Conservation (phyloP, 2,888 invertebrate species). For the Lycaena phlaeas region DNA sequence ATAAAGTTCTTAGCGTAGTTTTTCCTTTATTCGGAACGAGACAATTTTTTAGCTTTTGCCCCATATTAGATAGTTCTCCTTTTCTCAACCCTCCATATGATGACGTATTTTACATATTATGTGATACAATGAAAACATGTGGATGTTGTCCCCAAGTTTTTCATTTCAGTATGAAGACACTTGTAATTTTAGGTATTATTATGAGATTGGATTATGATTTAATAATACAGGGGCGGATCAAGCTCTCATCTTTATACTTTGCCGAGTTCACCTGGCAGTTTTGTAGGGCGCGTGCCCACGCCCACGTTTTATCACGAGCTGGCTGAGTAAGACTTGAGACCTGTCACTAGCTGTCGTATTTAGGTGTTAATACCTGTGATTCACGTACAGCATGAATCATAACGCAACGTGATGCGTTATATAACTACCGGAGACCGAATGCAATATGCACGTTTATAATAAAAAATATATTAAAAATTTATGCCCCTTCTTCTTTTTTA, state of each 20-base stretch:
- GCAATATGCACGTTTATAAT: neutral
- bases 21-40: too few relatives aligned
- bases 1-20: too few relatives aligned
- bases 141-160: too few relatives aligned
- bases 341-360: constrained; percentile 37
- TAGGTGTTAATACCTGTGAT: constrained; percentile 16
- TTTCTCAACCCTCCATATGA: too few relatives aligned
- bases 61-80: too few relatives aligned
- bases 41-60: too few relatives aligned
- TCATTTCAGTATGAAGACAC: too few relatives aligned
- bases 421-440: neutral
- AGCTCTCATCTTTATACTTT: constrained; percentile 56
- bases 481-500: too few relatives aligned
- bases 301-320: constrained; percentile 67
- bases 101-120: too few relatives aligned
- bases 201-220: constrained; percentile 12
- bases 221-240: constrained; percentile 56
- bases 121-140: too few relatives aligned
- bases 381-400: constrained; percentile 25
- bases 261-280: constrained; percentile 55
- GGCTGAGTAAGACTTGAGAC: constrained; percentile 55
- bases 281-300: constrained; percentile 61
- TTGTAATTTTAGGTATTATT: too few relatives aligned
- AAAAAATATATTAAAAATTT: neutral
- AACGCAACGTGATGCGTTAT: neutral